Base-by-base conservation (phyloP, 2,888 invertebrate genomes). In the Athripsodes cinereus region DNA sequence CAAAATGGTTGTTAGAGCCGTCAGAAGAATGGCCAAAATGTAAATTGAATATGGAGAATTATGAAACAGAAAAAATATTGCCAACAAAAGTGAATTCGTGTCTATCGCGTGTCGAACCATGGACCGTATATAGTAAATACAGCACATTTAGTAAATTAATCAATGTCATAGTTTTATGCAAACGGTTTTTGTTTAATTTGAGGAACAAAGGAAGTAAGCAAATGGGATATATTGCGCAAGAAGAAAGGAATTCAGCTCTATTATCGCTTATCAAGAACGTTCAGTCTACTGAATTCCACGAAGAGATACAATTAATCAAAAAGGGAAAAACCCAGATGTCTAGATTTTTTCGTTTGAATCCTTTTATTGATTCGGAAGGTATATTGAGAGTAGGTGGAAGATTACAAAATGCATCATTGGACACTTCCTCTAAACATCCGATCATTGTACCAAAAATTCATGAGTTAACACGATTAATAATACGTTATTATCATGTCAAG, bases 311-410 rank as follows among this genome's bases (percentile, higher is more conserved):
- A 8, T 40, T 40, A 16, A 40, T 40, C 2, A 40, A 40, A 40
- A 40, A 13, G n/a, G 40, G 40, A 40, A 40, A 40, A 40, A 2
- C 40, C 3, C 40, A 40, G 3, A 40, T 40, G 40, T 40, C 40
- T 8, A 3, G 16, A 40, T 16, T 40, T 2, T 13, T 13, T 40
- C 40, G 40, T 3, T 40, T 40, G 16, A 40, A 20, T 40, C 52
- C 52, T n/a, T 52, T 52, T 21, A 35, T 52, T 13, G 52, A 52
- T 34, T 2, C 19, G 2, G 40, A 52, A 20, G 52, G 52, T 16
- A 3, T 52, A 8, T 21, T 52, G n/a, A 26, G 35, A 16, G 40
- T 52, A 3, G 52, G 40, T 11, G 52, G 52, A 8, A 16, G 52
- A 40, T 8, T 52, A 2, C 8, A 11, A 20, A 20, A 18, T 2